A percentile compares a stretch with the other conserved stretches of the same genome.
Evolutionary conservation across 2,113 vertebrate genomes (phyloP).

Genomic region (Takifugu flavidus): DNA sequence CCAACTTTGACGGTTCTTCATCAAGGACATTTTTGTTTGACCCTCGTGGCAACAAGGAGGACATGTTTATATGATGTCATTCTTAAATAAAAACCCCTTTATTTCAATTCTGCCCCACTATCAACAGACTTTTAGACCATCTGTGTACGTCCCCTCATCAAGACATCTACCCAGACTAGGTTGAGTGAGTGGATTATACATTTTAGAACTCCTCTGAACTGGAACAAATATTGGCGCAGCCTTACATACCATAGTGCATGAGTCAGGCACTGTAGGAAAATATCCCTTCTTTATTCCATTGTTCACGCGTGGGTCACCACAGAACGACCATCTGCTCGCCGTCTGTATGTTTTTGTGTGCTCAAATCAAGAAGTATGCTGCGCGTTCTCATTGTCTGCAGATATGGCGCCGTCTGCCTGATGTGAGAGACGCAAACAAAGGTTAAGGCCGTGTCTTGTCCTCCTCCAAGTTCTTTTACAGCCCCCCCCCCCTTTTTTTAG

Average conservation of each 20-base stretch:
- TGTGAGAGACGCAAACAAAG: conserved; percentile 3
- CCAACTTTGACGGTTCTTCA: no score
- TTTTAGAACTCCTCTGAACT: neutral
- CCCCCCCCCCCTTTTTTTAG: conserved; percentile 1
- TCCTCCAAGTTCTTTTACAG: neutral
- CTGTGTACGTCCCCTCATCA: no score
- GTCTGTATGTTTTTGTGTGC: conserved; percentile 17
- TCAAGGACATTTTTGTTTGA: no score
- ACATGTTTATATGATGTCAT: no score
- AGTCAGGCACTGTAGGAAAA: conserved; percentile 2
- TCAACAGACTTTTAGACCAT: no score
- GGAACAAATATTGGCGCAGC: neutral
- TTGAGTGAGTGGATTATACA: neutral
- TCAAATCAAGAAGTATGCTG: conserved; percentile 15
- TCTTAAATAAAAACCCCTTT: no score
- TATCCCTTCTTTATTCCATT: conserved; percentile 27
- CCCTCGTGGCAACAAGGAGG: no score
- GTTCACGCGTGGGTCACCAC: conserved; percentile 32
- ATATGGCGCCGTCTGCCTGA: conserved; percentile 36
- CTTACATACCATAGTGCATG: neutral
- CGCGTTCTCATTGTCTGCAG: conserved; percentile 24
- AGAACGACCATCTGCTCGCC: conserved; percentile 47
- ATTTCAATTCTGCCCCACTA: no score
- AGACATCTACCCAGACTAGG: neutral
- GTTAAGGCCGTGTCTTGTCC: neutral